Base-by-base conservation (phyloP, 2,888 invertebrate genomes). In the Caenorhabditis imperialis region DNA sequence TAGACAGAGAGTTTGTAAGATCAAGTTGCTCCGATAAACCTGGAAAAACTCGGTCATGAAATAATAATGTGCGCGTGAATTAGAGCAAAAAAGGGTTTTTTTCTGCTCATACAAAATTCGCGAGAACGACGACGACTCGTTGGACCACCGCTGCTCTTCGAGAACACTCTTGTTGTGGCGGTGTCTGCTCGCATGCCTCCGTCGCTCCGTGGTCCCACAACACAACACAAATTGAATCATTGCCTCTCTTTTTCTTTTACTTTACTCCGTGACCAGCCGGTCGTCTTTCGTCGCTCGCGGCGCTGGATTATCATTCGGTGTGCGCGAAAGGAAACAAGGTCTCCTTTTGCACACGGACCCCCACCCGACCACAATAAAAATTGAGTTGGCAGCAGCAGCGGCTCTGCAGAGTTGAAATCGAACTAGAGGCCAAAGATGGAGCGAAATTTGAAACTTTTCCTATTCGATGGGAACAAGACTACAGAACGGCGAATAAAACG, bases 161-260 rank as follows among this genome's bases (percentile, higher is more conserved):
- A 42, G 61, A 50, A 62, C 47, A 54, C 35, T 45, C 47, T 35
- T 30, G 42, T 50, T 61, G 38, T 35, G 33, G 6, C 6, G 16
- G n/a, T 35, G 38, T 35, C 53, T 42, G 42, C 42, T 40, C 42
- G 40, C 30, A 27, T 27, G 16, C 33, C 54, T 40, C 48, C 33
- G 37, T 23, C 8, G 25, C 22, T 50, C 23, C n/a, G 8, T 30
- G 48, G 57, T 50, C 65, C 50, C 47, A 27, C 25, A 45, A 33
- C 42, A 37, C 58, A 61, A 33, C 42, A 55, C 70, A 70, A 70
- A 70, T 70, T 61, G 70, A 70, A 70, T 70, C 70, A 70, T 70
- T 70, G 61, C 54, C 48, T 50, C 30, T 67, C 47, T 33, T 42
- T 70, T 55, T 61, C 47, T 55, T 61, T 55, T 44, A 50, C 61